These are phyloP conservation scores for Lateolabrax maculatus DNA, from an alignment of 2,797 vertebrate genomes.

Conservation along the genomic window DNA sequence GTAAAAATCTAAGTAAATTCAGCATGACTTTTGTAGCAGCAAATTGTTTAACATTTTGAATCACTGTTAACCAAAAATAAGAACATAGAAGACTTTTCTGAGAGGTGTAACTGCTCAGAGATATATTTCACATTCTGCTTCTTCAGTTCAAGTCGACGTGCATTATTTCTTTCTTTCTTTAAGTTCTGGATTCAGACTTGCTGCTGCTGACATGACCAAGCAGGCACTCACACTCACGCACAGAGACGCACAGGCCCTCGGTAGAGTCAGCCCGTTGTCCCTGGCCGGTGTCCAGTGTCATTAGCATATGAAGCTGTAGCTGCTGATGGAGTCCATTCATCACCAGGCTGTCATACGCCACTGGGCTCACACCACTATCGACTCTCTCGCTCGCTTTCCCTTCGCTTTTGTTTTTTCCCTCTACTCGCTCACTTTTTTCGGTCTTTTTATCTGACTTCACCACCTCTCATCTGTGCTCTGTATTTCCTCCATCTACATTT, in stretches of 20 bases:
- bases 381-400: background rate
- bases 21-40: background rate
- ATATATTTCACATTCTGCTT: background rate
- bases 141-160: background rate
- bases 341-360: constrained; percentile 58
- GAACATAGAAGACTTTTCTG: background rate
- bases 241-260: constrained; percentile 2
- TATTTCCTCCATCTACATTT: background rate
- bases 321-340: constrained; percentile 68
- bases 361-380: constrained; percentile 37
- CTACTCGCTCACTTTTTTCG: background rate
- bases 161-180: constrained; percentile 9
- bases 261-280: constrained; percentile 12
- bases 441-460: background rate
- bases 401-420: background rate
- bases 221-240: constrained; percentile 16
- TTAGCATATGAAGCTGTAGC: constrained; percentile 65
- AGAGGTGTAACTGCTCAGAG: too few species aligned
- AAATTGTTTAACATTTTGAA: background rate
- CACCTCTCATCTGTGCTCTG: background rate
- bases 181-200: background rate
- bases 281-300: constrained; percentile 59
- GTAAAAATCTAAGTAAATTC: background rate
- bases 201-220: constrained; percentile 7
- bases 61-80: background rate